Evolutionary conservation across 2,113 vertebrate species (phyloP), one percentile per base, ranked within the genome.

Genomic region (Tenrec ecaudatus): DNA sequence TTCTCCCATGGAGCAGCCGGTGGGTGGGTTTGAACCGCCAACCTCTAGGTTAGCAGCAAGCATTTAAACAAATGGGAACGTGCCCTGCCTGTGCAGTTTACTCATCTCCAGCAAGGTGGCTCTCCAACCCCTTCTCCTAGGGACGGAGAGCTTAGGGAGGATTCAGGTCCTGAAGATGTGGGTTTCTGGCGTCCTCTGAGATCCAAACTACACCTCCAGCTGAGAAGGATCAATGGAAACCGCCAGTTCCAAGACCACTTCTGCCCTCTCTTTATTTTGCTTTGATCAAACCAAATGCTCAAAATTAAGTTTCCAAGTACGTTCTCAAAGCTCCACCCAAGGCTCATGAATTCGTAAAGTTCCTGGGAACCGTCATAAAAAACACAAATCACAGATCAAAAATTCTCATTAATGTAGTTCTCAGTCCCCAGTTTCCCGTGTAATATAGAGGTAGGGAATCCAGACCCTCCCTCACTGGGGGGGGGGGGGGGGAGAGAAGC

Each of bases 341-440:
- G 57, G 19, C 38, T 92, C 80, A 66, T 4, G 20, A 89, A 86
- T 91, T 20, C 73, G 23, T 86, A 80, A 86, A 90, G 78, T 64
- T 75, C 53, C 82, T 83, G 43, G 38, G 60, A 57, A 38, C 38
- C 47, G 8, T 69, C 78, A 73, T 57, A 69, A 68, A 77, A 93
- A 53, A 94, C n/a, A 83, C 9, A 94, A 88, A 85, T 43, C 36
- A 43, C 40, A 94, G 43, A 69, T 23, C 76, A 79, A 90, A 53
- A 87, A 64, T 17, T 29, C 77, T 27, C 43, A 88, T 19, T 16
- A 47, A 82, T 20, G 23, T 69, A 79, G 86, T 94, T 53, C 57
- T 90, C 19, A 69, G 73, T 33, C 76, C 31, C 40, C 60, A 53
- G 71, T 40, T 69, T 69, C 73, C 86, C 81, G 29, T 1, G 8